Evolutionary conservation across 23 tunicate genomes (phyloP), one percentile per base, ranked within the genome.

Genomic region (Botrylloides violaceus): DNA sequence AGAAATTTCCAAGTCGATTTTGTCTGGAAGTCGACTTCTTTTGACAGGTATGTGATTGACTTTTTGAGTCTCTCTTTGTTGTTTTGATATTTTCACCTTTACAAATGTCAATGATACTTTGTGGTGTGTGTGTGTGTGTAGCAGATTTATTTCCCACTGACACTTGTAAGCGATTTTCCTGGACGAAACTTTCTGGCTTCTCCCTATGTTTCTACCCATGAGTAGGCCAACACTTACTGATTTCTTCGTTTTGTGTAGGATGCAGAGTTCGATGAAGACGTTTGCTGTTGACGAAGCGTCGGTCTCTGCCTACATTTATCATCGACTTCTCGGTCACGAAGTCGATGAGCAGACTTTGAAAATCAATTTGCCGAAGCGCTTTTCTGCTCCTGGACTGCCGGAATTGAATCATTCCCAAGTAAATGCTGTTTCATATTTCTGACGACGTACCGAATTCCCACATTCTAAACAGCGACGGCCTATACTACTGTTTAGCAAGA

Each of bases 371-470:
- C 98, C 98, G 20, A 84, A 84, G 43, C 76, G 98, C 20, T 92
- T 92, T 56, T 92, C 98, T 2, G 98, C 98, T 23, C 98, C 98
- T 49, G 98, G 98, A 2, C 49, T 92, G 2, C 98, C 98, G 23
- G 98, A 92, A 36, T 82, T 92, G 63, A 92, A 92, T 58, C 98
- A 92, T 70, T 92, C 98, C 49, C 98, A 92, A 81, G 97, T 83
- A 32, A 15, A 15, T 43, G 15, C 53, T 9, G 15, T 43, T 43
- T 9, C 15, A 7, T 15, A 43, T 43, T 43, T 43, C 12, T 15
- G 15, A 43, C 15, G 53, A 43, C 15, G 12, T 43, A 7, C 15
- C 53, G 12, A 43, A 43, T 43, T 43, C 15, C 53, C 53, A 43
- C 15, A 43, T 43, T 43, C 15, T 43, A 7, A 9, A 9, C 12